phyloP scores from a whole-genome alignment of 2,113 vertebrate genomes.

The Thunnus maccoyii region DNA sequence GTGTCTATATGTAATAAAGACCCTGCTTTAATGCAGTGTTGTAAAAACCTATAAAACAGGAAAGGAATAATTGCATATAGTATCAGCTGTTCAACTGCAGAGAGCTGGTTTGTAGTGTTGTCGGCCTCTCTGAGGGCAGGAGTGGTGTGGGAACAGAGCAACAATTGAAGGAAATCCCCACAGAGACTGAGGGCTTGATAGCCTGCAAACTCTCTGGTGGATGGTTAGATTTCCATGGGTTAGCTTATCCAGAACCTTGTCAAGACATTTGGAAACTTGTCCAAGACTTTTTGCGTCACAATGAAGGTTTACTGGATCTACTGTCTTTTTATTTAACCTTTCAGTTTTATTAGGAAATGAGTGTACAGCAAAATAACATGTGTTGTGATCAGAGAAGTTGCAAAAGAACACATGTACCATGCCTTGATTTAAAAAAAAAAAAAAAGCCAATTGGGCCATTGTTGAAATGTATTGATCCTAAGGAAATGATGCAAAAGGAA shows the following conservation, averaged over 20 bases:
- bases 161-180: slow-evolving; percentile 84
- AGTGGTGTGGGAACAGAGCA: slow-evolving; percentile 61
- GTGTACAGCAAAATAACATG: neutral
- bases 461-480: slow-evolving; percentile 81
- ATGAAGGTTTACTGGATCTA: neutral
- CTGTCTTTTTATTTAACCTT: neutral
- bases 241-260: slow-evolving; percentile 47
- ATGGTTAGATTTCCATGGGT: slow-evolving; percentile 23
- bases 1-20: neutral
- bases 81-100: slow-evolving; percentile 9
- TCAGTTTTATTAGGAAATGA: neutral
- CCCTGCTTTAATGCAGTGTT: neutral
- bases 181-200: slow-evolving; percentile 59
- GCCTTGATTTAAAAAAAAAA: slow-evolving; percentile 9
- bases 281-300: slow-evolving; percentile 16
- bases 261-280: slow-evolving; percentile 31
- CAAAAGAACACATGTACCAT: neutral
- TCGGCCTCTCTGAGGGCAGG: slow-evolving; percentile 18
- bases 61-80: neutral
- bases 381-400: neutral
- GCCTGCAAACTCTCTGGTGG: slow-evolving; percentile 29
- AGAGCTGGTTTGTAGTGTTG: slow-evolving; percentile 14
- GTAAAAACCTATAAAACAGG: neutral
- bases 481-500: slow-evolving; percentile 98
- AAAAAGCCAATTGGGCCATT: slow-evolving; percentile 71